phyloP scores from a whole-genome alignment of 2,113 vertebrate genomes.

The Perca flavescens region DNA sequence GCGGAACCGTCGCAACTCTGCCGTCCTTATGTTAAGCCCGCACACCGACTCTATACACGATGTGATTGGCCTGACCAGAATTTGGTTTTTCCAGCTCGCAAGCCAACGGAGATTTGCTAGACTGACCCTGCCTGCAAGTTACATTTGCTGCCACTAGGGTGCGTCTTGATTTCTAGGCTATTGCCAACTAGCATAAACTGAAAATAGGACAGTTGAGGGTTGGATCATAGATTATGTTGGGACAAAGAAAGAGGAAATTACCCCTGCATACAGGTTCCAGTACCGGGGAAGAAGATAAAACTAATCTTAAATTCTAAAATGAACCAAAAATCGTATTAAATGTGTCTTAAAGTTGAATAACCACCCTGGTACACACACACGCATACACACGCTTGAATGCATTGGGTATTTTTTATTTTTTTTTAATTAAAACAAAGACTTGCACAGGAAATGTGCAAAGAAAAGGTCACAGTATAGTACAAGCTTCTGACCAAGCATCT shows the following conservation, averaged over 20 bases:
- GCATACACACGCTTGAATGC: background rate
- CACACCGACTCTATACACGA: too few species aligned
- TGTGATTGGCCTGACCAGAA: too few species aligned
- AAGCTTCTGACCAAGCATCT: slow-evolving; percentile 19
- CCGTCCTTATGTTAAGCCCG: too few species aligned
- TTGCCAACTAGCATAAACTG: background rate
- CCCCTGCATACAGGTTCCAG: background rate
- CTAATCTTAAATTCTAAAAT: background rate
- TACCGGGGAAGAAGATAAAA: background rate
- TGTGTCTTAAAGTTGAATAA: background rate
- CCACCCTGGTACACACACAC: background rate
- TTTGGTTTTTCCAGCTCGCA: too few species aligned
- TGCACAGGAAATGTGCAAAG: background rate
- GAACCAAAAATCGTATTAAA: background rate
- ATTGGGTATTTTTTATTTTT: background rate
- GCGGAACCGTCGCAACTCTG: too few species aligned
- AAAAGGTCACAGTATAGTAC: background rate
- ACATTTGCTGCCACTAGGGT: too few species aligned
- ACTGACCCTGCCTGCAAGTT: too few species aligned
- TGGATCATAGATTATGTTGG: background rate
- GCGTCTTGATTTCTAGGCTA: background rate
- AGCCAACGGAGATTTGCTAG: too few species aligned
- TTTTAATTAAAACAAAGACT: background rate
- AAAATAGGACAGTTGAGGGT: background rate
- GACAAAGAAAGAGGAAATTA: background rate